Evolutionary conservation across 2,888 invertebrate genomes (phyloP).

Genomic region (Pycnomerus fuliginosus): DNA sequence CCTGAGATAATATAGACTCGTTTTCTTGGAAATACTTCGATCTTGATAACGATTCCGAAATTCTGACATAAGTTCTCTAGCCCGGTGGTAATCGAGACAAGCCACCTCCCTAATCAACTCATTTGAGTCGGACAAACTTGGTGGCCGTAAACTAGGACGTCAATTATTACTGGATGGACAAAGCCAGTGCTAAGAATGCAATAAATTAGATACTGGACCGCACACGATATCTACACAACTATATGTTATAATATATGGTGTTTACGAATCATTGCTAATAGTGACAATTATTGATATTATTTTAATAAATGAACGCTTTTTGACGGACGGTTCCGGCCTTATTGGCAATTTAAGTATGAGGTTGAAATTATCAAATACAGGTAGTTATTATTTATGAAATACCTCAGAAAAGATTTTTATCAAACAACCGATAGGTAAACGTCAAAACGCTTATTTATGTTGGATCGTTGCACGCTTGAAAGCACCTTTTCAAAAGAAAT

Average conservation of each 20-base stretch:
- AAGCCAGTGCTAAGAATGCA: slow-evolving; percentile 40
- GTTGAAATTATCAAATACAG: slow-evolving; percentile 7
- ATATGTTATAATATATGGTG: no score
- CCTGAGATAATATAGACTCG: background rate
- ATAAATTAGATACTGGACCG: slow-evolving; percentile 48
- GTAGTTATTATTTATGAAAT: no score
- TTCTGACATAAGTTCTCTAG: slow-evolving; percentile 29
- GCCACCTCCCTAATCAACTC: slow-evolving; percentile 27
- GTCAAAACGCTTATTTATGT: slow-evolving; percentile 12
- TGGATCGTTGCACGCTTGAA: slow-evolving; percentile 12
- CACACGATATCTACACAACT: slow-evolving; percentile 49
- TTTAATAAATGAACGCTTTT: no score
- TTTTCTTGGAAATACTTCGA: slow-evolving; percentile 10
- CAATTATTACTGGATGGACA: slow-evolving; percentile 44
- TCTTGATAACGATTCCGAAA: slow-evolving; percentile 19
- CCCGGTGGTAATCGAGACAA: slow-evolving; percentile 31
- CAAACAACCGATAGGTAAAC: no score
- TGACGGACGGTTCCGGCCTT: no score
- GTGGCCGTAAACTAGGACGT: slow-evolving; percentile 43
- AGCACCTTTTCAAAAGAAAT: slow-evolving; percentile 11
- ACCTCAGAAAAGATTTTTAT: no score
- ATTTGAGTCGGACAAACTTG: slow-evolving; percentile 30
- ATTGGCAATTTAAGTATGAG: no score
- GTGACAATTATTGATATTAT: no score
- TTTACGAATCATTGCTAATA: no score